Conservation (phyloP, 2,888 invertebrate genomes). For the Mimas tiliae region DNA sequence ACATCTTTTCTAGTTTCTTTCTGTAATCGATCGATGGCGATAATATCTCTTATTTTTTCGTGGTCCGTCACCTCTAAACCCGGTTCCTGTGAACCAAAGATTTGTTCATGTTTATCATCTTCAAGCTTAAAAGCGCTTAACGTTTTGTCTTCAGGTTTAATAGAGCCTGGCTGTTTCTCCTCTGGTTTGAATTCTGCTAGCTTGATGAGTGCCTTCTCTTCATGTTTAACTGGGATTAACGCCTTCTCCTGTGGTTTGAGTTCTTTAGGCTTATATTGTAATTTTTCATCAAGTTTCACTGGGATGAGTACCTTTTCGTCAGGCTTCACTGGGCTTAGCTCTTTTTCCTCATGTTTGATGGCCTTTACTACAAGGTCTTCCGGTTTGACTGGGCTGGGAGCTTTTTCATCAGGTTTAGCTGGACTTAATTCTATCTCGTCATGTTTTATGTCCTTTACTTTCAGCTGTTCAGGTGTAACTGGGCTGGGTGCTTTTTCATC, state of each 20-base stretch:
- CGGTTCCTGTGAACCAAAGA: background rate
- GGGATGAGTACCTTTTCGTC: too few relatives aligned
- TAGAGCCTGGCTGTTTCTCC: conserved; percentile 14
- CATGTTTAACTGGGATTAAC: background rate
- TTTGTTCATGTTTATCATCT: background rate
- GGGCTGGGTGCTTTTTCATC: too few relatives aligned
- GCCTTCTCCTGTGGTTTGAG: conserved; percentile 29
- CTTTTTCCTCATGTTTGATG: too few relatives aligned
- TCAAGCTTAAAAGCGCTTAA: conserved; percentile 17
- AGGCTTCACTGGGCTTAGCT: too few relatives aligned
- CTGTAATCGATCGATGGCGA: conserved; percentile 23
- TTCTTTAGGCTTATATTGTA: conserved; percentile 13
- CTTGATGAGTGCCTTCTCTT: background rate
- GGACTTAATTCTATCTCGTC: too few relatives aligned
- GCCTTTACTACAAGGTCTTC: too few relatives aligned
- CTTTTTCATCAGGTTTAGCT: too few relatives aligned
- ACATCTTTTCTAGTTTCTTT: background rate
- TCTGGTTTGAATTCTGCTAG: conserved; percentile 13
- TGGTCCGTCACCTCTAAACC: background rate
- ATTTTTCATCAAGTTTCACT: conserved; percentile 17
- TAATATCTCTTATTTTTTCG: background rate
- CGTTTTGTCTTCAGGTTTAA: conserved; percentile 25
- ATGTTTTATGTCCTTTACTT: too few relatives aligned
- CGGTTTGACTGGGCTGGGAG: too few relatives aligned
- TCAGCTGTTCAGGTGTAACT: too few relatives aligned